phyloP scores from a whole-genome alignment of 2,113 vertebrate genomes.

The Parus major region DNA sequence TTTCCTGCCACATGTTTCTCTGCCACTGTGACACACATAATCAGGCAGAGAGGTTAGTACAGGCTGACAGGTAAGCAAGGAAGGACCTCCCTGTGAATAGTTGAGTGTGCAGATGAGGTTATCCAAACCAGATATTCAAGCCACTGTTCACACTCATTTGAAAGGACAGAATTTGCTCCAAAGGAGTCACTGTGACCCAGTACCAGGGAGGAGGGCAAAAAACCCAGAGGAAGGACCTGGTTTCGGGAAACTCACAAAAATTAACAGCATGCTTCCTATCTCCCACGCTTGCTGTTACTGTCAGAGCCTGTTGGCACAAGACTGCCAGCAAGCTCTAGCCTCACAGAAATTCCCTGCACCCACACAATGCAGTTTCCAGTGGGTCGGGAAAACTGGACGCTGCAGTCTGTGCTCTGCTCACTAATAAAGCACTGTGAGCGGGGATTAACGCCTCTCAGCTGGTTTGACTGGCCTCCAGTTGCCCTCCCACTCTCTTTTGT shows the following conservation, averaged over 20 bases:
- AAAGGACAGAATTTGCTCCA: neutral
- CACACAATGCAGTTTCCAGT: neutral
- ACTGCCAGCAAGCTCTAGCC: neutral
- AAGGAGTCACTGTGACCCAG: neutral
- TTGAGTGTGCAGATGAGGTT: neutral
- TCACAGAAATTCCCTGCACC: neutral
- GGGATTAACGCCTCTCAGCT: neutral
- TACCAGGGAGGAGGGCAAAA: neutral
- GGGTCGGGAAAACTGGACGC: neutral
- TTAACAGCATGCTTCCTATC: neutral
- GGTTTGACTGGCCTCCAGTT: neutral
- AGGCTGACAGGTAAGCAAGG: neutral
- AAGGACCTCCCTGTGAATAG: neutral
- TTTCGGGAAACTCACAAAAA: neutral
- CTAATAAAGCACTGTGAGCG: accelerated
- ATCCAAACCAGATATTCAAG: neutral
- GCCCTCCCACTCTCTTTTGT: neutral
- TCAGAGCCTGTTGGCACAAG: neutral
- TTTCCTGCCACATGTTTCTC: neutral
- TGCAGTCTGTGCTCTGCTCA: neutral
- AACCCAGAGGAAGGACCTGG: neutral
- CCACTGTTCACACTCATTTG: neutral
- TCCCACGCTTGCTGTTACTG: neutral
- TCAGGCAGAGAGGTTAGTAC: neutral
- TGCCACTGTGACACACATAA: neutral